Evolutionary conservation across 2,113 vertebrate species (phyloP).

Genomic region (Acanthisitta chloris): DNA sequence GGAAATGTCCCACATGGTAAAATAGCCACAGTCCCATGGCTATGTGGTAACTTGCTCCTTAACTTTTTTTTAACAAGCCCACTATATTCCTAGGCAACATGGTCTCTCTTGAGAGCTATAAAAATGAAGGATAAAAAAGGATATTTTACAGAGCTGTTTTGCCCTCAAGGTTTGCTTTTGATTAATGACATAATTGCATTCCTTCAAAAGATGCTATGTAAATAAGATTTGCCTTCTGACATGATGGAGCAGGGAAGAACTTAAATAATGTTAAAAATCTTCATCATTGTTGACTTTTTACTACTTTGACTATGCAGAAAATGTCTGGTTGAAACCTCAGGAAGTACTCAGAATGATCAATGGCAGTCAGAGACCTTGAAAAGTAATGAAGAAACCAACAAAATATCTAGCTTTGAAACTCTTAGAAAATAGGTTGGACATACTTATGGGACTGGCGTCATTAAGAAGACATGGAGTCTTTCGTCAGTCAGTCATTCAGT

Average conservation of each 20-base stretch:
- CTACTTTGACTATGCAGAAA: neutral
- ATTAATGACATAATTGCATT: constrained; percentile 51
- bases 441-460: neutral
- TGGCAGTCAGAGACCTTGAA: neutral
- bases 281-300: neutral
- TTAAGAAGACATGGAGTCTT: neutral
- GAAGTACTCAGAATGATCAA: neutral
- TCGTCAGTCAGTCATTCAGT: neutral
- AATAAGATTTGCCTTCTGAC: constrained; percentile 38
- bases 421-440: neutral
- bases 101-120: neutral
- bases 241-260: constrained; percentile 4
- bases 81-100: constrained; percentile 14
- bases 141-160: constrained; percentile 24
- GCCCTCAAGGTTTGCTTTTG: constrained; percentile 51
- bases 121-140: constrained; percentile 23
- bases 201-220: constrained; percentile 47
- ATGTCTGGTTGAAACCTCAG: neutral
- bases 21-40: neutral
- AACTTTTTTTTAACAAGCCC: neutral
- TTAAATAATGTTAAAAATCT: constrained; percentile 13
- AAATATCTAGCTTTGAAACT: constrained; percentile 7
- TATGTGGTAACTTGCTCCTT: neutral
- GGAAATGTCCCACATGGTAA: neutral
- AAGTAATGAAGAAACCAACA: neutral